A percentile compares a stretch with the other conserved stretches of the same genome.
These are phyloP conservation scores for Trinorchestia longiramus DNA, from an alignment of 1,140 invertebrate genomes.

Conservation along the genomic window DNA sequence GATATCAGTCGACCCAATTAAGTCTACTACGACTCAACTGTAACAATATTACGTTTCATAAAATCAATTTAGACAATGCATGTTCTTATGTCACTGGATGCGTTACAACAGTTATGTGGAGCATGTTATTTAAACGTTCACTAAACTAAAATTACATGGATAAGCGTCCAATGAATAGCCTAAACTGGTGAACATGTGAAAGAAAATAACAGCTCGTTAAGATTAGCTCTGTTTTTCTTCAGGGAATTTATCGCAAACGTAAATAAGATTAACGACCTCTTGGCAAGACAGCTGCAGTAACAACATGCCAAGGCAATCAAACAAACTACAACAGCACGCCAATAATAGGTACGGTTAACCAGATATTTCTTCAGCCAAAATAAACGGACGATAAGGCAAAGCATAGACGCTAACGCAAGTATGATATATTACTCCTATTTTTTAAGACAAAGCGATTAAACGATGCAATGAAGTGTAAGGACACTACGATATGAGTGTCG, in stretches of 20 bases:
- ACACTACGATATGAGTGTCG: background rate
- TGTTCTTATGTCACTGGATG: background rate
- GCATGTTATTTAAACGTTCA: background rate
- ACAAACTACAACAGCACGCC: background rate
- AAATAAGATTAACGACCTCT: background rate
- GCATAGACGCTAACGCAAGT: background rate
- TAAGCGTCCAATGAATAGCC: background rate
- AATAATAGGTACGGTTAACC: background rate
- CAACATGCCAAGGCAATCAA: background rate
- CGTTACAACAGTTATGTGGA: background rate
- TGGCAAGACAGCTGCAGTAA: background rate
- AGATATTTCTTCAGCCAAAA: background rate
- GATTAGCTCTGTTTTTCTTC: background rate
- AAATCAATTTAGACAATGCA: background rate
- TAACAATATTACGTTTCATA: background rate
- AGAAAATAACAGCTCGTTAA: background rate
- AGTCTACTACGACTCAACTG: no score
- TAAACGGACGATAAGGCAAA: background rate
- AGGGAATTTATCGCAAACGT: background rate
- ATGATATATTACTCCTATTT: background rate
- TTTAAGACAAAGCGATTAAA: background rate
- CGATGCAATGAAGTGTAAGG: background rate
- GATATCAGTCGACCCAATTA: no score
- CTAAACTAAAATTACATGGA: background rate
- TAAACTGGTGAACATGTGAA: background rate